Percentiles rank a stretch among this genome's conserved stretches.
These are phyloP conservation scores for Sebastes itinus DNA, from an alignment of 2,797 vertebrate species.

Conservation along the genomic window DNA sequence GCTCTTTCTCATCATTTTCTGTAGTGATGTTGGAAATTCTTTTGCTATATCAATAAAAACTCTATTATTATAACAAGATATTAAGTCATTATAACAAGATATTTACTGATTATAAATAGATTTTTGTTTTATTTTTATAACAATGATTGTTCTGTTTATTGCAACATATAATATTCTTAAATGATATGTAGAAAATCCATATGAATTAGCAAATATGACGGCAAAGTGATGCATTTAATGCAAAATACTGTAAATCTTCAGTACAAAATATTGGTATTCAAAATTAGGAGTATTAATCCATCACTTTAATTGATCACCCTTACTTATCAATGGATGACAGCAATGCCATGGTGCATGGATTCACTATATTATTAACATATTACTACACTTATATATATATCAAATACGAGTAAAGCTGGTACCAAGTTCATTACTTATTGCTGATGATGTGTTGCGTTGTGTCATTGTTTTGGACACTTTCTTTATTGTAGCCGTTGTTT, in stretches of 20 bases:
- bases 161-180: neutral
- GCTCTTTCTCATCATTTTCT: neutral
- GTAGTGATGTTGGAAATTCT: neutral
- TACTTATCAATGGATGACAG: constrained; percentile 5
- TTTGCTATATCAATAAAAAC: neutral
- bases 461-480: constrained; percentile 8
- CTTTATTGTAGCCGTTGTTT: constrained; percentile 29
- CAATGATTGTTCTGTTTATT: neutral
- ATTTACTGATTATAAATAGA: neutral
- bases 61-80: neutral
- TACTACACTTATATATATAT: neutral
- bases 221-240: neutral
- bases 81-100: neutral
- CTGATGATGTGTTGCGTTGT: constrained; percentile 4
- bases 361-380: neutral
- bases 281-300: neutral
- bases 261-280: neutral
- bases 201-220: neutral
- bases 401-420: neutral
- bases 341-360: neutral
- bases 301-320: neutral
- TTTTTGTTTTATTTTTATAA: neutral
- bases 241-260: neutral
- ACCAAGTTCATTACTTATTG: constrained; percentile 18
- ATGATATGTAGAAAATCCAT: neutral